Evolutionary conservation across 2,888 invertebrate genomes (phyloP), one percentile per base, ranked within the genome.

Genomic region (Drosophila hamatofila): DNA sequence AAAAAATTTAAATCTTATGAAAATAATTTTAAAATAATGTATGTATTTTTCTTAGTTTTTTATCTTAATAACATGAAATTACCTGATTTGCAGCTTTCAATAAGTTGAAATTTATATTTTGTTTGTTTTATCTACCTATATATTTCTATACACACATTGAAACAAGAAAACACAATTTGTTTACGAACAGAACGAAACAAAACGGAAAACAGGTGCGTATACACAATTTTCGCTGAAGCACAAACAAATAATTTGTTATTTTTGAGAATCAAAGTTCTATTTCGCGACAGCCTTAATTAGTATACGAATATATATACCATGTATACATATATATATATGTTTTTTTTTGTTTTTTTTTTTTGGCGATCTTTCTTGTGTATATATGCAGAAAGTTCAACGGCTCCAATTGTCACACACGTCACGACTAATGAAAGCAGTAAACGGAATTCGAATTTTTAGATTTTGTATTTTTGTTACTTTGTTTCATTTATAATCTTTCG

Each of bases 141-240:
- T 30, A 6, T 33, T n/a, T 57, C 12, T 7, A 18, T n/a, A n/a
- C 30, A 55, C 39, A 44, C 55, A 37, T 16, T 37, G 37, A 37
- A 37, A 16, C 37, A 60, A 49, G 27, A 46, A 66, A 72, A 69
- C 58, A 52, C 54, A 60, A 58, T 80, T 84, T 84, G 88, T 89
- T 84, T 89, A 89, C 88, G 76, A 89, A 89, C 12, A 52, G 44
- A 3, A 14, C 46, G 42, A 41, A 59, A 56, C 61, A 83, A 80
- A 85, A 61, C 66, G 52, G 41, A 81, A 66, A 57, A 46, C 51
- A 57, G 42, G 41, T 64, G 49, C 61, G 48, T 60, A 65, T 35
- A 41, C 41, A 66, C 37, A 57, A 70, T 37, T 57, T 33, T 42
- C 48, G 30, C 7, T n/a, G 42, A 49, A 42, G 49, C 65, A 41